phyloP scores from a whole-genome alignment of 2,113 vertebrate species.

The Clupea harengus region DNA sequence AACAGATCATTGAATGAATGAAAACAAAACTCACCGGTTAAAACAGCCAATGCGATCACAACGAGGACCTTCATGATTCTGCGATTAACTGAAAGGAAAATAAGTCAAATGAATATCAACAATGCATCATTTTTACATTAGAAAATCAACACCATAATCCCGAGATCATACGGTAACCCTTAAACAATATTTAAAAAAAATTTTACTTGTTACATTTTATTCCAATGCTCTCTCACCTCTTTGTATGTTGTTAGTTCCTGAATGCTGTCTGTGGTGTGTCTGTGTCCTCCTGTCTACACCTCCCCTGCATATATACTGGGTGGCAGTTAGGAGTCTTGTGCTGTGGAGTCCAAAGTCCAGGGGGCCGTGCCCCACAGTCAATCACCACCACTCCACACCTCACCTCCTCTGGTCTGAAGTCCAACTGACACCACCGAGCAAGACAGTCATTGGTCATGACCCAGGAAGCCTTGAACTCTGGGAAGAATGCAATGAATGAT shows the following conservation, averaged over 20 bases:
- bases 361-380: neutral
- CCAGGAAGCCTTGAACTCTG: neutral
- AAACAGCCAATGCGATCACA: constrained; percentile 42
- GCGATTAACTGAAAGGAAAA: neutral
- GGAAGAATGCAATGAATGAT: too few relatives aligned
- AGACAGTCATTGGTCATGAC: neutral
- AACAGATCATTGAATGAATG: neutral
- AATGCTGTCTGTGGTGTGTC: neutral
- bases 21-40: constrained; percentile 49
- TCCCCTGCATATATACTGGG: neutral
- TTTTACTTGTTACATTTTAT: neutral
- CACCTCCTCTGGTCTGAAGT: neutral
- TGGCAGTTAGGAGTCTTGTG: neutral
- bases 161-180: neutral
- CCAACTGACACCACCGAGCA: neutral
- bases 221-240: neutral
- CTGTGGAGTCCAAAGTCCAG: neutral
- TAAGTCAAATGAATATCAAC: neutral
- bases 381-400: neutral
- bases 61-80: constrained; percentile 58
- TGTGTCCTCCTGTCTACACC: neutral
- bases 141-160: neutral
- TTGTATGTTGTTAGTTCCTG: neutral
- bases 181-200: neutral
- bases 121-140: neutral